Conservation (phyloP, 2,888 invertebrate genomes). For the Lomographa bimaculata region DNA sequence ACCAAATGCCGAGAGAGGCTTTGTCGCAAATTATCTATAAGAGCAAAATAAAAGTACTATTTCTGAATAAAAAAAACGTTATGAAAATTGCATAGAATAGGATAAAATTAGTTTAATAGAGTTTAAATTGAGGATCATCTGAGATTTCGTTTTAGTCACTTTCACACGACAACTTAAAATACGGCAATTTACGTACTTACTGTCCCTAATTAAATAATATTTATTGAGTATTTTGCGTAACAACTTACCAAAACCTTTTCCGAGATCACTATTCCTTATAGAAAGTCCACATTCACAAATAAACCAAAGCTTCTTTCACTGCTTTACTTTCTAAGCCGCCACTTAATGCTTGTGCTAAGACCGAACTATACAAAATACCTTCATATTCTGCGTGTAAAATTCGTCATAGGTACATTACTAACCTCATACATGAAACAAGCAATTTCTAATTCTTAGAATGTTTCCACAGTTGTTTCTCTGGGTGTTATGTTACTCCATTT, state of each 20-base stretch:
- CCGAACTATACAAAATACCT: conserved; percentile 9
- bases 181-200: no score
- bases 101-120: no score
- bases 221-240: background rate
- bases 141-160: no score
- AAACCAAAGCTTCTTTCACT: background rate
- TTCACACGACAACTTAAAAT: no score
- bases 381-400: conserved; percentile 27
- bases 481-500: conserved; percentile 66
- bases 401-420: conserved; percentile 39
- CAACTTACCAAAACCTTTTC: conserved; percentile 4
- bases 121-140: no score
- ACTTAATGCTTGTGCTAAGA: conserved; percentile 2
- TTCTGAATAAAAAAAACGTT: no score
- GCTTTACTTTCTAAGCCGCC: conserved; percentile 11
- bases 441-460: conserved; percentile 67
- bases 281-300: conserved; percentile 2
- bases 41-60: no score
- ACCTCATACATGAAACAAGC: conserved; percentile 49
- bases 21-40: no score
- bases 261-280: background rate
- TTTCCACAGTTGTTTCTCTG: conserved; percentile 59
- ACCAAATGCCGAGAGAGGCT: no score
- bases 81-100: no score
- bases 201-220: no score